Conservation (phyloP, 2,888 invertebrate genomes). For the Coelopa pilipes region DNA sequence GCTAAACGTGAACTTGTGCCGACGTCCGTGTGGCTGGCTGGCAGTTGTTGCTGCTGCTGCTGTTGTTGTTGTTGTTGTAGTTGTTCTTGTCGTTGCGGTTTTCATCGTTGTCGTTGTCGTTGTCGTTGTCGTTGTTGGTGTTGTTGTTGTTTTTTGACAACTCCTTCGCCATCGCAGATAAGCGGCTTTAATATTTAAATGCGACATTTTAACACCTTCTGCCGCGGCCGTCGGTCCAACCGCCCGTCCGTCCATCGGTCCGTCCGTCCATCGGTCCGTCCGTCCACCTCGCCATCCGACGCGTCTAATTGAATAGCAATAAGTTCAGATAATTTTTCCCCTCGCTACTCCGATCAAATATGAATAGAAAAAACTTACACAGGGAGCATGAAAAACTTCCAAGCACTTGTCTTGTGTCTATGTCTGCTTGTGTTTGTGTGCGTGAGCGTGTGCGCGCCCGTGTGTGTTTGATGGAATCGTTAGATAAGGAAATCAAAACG, state of each 20-base stretch:
- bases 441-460: no score
- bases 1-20: neutral
- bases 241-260: neutral
- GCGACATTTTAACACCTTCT: conserved; percentile 21
- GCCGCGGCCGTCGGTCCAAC: neutral
- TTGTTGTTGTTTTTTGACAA: conserved; percentile 19
- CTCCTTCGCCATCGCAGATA: conserved; percentile 11
- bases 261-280: neutral
- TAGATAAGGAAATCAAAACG: conserved; percentile 18
- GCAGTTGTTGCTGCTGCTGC: neutral
- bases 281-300: neutral
- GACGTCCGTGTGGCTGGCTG: neutral
- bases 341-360: neutral
- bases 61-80: conserved; percentile 1
- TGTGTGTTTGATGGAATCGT: neutral
- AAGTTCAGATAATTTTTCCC: conserved; percentile 1
- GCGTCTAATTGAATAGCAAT: conserved; percentile 26
- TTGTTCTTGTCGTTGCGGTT: neutral
- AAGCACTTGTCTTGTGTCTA: neutral
- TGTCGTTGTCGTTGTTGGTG: neutral
- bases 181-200: conserved; percentile 10
- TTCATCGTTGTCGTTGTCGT: neutral
- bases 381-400: no score
- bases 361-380: neutral
- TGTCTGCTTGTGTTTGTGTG: no score